Evolutionary conservation across 2,797 vertebrate genomes (phyloP).

Genomic region (Smutsia temminckii): DNA sequence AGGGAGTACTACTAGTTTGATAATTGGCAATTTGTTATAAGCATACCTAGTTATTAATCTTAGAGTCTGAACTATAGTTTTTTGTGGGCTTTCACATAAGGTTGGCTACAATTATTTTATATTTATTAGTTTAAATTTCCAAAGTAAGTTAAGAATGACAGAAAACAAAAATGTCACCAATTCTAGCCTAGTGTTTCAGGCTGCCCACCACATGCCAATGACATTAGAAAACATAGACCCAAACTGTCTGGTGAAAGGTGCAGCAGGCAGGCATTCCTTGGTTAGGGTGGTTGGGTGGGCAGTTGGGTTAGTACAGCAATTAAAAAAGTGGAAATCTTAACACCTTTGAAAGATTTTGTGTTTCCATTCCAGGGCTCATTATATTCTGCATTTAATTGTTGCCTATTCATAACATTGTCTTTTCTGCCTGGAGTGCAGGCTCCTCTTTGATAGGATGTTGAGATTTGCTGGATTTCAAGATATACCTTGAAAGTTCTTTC

Average conservation of each 20-base stretch:
- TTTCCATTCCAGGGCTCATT: background rate
- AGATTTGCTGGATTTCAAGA: background rate
- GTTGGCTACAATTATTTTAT: background rate
- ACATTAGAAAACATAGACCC: background rate
- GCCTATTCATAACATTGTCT: background rate
- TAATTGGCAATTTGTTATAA: background rate
- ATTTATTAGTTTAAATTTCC: slow-evolving; percentile 30
- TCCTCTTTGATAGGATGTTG: background rate
- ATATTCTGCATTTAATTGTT: background rate
- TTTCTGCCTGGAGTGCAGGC: background rate
- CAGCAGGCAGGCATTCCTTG: background rate
- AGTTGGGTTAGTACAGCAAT: background rate
- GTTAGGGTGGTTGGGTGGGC: background rate
- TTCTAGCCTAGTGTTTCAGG: background rate
- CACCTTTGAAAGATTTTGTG: background rate
- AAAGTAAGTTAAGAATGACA: background rate
- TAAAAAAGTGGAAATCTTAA: background rate
- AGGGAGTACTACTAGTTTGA: slow-evolving; percentile 16
- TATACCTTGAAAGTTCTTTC: background rate
- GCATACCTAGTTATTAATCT: background rate
- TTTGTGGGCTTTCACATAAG: background rate
- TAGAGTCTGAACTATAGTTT: slow-evolving; percentile 9
- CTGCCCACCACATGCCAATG: background rate
- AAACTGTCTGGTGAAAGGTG: background rate
- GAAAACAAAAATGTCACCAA: background rate